Percentiles rank a stretch among this genome's conserved stretches.
These are phyloP conservation scores for Lonchura striata DNA, from an alignment of 2,113 vertebrate species.

Conservation along the genomic window DNA sequence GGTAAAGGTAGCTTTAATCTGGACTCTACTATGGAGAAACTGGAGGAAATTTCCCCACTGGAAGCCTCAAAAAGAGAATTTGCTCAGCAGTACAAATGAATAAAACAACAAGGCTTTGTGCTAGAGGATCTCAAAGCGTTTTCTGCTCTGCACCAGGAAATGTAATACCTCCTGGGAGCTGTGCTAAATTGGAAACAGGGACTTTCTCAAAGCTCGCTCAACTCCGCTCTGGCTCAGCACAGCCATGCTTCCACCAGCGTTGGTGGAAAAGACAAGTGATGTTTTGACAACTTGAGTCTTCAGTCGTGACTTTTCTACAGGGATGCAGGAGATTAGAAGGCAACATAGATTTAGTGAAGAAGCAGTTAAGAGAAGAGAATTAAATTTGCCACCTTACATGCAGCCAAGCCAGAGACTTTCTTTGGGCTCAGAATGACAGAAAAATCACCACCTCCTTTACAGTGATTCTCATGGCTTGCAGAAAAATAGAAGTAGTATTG, in stretches of 20 bases:
- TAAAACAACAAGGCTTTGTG: conserved; percentile 64
- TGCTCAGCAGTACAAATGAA: conserved; percentile 35
- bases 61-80: conserved; percentile 21
- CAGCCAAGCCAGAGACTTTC: not conserved
- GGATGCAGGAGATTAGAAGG: conserved; percentile 8
- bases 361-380: not conserved
- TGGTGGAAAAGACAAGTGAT: conserved; percentile 37
- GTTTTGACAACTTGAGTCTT: conserved; percentile 57
- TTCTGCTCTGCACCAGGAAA: conserved; percentile 59
- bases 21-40: conserved; percentile 7
- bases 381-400: not conserved
- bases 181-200: conserved; percentile 65
- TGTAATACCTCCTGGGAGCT: conserved; percentile 59
- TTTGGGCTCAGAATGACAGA: not conserved
- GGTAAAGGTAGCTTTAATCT: conserved; percentile 14
- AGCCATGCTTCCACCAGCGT: conserved; percentile 14
- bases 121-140: conserved; percentile 56
- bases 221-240: not conserved
- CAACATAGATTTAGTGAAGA: not conserved
- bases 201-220: conserved; percentile 7
- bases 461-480: not conserved
- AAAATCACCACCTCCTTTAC: not conserved
- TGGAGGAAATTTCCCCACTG: conserved; percentile 39
- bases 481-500: fast-evolving
- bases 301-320: conserved; percentile 30